Evolutionary conservation across 1,140 invertebrate species (phyloP), one percentile per base, ranked within the genome.

Genomic region (Ceratosolen solmsi): DNA sequence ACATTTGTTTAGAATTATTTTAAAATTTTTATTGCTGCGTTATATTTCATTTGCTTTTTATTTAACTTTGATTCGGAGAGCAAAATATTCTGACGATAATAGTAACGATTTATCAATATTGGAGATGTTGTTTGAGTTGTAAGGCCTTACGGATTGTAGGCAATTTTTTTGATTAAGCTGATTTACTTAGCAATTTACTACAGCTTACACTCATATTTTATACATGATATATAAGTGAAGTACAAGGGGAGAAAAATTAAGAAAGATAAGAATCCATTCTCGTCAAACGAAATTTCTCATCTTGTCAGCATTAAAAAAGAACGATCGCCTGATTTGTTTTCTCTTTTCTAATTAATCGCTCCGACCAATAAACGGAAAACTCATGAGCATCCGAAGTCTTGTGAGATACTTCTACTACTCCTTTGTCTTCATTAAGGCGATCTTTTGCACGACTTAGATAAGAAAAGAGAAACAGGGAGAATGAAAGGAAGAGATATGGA

Each of bases 361-460:
- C 30, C 65, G 46, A 70, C 56, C 77, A 63, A 54, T 60, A 58
- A 60, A 33, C 54, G 22, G 38, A 79, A 79, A 79, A 58, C 51
- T 58, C 13, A 54, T 56, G 41, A n/a, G 30, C 30, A 30, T 46
- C 74, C 58, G 58, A 63, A 33, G 56, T 38, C 58, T n/a, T 58
- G 9, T 30, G 63, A 78, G 77, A 54, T 71, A 79, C 49, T 71
- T 71, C 49, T 65, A 36, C 20, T 56, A 3, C 49, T 36, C 56
- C 30, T 22, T 15, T 22, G n/a, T 20, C 70, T 80, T 80, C 72
- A 80, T 80, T 72, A 80, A 80, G 70, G 54, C 78, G 51, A 80
- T 73, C 78, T 73, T 70, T 79, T 46, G 78, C 65, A 27, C 77
- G 76, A 20, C n/a, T 20, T 22, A 73, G 71, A 80, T 63, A 74